phyloP scores from a whole-genome alignment of 2,888 invertebrate genomes.

The Pemphredon lugubris region DNA sequence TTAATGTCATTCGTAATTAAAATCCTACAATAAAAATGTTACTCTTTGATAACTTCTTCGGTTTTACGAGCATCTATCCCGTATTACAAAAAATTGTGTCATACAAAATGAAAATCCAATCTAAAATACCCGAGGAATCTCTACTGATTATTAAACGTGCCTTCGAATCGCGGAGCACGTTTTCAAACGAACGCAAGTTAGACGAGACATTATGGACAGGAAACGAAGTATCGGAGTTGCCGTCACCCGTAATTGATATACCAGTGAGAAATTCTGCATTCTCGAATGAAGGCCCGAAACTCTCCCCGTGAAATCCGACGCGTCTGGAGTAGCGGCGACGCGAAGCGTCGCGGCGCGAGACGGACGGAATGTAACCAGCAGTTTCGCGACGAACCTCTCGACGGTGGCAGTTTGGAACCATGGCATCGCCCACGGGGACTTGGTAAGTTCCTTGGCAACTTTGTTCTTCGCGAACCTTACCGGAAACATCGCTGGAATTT shows the following conservation, averaged over 20 bases:
- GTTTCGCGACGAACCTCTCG: slow-evolving; percentile 44
- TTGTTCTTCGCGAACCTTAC: slow-evolving; percentile 53
- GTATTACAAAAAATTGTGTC: too few relatives aligned
- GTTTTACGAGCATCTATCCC: too few relatives aligned
- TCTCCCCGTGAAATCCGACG: slow-evolving; percentile 27
- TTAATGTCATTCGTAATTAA: too few relatives aligned
- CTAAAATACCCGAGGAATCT: too few relatives aligned
- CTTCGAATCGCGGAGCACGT: too few relatives aligned
- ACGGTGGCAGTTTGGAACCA: slow-evolving; percentile 55
- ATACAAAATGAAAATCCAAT: too few relatives aligned
- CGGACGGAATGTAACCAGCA: slow-evolving; percentile 46
- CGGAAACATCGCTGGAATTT: slow-evolving; percentile 51
- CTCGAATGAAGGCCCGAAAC: slow-evolving; percentile 19
- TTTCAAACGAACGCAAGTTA: too few relatives aligned
- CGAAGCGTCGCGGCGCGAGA: too few relatives aligned
- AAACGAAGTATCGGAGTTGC: not conserved
- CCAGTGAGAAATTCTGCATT: slow-evolving; percentile 2
- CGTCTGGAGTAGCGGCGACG: not conserved
- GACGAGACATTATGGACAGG: too few relatives aligned
- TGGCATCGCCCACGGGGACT: slow-evolving; percentile 59
- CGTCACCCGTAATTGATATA: slow-evolving; percentile 1
- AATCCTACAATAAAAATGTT: too few relatives aligned
- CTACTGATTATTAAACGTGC: too few relatives aligned
- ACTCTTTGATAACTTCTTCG: too few relatives aligned
- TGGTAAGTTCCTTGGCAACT: slow-evolving; percentile 57